Conservation (phyloP, 2,113 vertebrate genomes). For the Campylorhamphus procurvoides region DNA sequence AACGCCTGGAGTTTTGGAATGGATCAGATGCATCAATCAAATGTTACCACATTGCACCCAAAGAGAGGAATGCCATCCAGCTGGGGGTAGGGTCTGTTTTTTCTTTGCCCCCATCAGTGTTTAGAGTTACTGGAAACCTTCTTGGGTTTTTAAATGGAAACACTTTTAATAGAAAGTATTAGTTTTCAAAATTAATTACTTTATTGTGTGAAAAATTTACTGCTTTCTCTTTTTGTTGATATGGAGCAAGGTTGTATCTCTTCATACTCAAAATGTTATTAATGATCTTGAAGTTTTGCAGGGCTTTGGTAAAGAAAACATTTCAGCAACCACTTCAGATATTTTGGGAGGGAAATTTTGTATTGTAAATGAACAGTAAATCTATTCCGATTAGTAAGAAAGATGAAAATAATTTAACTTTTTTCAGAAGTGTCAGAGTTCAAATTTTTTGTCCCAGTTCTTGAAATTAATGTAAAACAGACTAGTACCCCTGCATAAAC, state of each 20-base stretch:
- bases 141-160: background rate
- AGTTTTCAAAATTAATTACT: background rate
- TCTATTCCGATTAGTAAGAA: conserved; percentile 8
- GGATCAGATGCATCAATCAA: conserved; percentile 55
- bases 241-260: background rate
- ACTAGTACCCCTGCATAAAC: background rate
- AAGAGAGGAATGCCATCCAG: conserved; percentile 66
- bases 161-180: background rate
- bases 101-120: conserved; percentile 8
- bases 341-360: background rate
- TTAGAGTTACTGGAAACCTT: background rate
- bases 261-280: conserved; percentile 4
- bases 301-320: conserved; percentile 22
- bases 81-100: conserved; percentile 58
- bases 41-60: conserved; percentile 50
- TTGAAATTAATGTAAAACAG: background rate
- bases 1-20: conserved; percentile 54
- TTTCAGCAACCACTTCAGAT: background rate
- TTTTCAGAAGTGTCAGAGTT: background rate
- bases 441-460: background rate
- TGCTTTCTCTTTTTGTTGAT: background rate
- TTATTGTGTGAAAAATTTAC: background rate
- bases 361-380: conserved; percentile 23
- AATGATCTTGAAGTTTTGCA: conserved; percentile 12
- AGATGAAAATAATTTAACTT: background rate